Conservation (phyloP, 2,888 invertebrate genomes). For the Amitus sp. region DNA sequence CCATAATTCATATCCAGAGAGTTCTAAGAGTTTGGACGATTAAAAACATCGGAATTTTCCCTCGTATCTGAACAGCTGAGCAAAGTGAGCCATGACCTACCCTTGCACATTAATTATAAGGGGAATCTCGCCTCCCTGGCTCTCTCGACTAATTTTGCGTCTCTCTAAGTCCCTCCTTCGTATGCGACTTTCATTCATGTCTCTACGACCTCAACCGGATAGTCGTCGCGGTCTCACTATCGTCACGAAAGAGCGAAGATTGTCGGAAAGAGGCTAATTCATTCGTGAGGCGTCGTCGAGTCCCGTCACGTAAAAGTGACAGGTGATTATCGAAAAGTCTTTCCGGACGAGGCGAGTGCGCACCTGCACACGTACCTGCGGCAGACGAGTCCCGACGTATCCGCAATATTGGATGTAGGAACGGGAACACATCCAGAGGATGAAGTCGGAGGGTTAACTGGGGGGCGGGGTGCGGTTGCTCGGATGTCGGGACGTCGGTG, state of each 20-base stretch:
- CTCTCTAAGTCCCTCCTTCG: constrained; percentile 43
- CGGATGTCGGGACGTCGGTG: constrained; percentile 36
- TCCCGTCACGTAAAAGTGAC: constrained; percentile 33
- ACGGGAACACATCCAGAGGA: constrained; percentile 43
- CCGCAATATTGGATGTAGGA: constrained; percentile 62
- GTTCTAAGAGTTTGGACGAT: too few species aligned
- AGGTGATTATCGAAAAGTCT: constrained; percentile 39
- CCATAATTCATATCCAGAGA: too few species aligned
- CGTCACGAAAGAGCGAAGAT: neutral
- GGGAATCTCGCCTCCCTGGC: constrained; percentile 51
- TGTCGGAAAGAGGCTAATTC: constrained; percentile 17
- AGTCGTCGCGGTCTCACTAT: neutral
- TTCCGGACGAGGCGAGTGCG: constrained; percentile 20
- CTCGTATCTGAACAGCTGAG: constrained; percentile 62
- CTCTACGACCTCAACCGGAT: constrained; percentile 11
- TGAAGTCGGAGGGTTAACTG: constrained; percentile 24
- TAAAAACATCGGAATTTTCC: too few species aligned
- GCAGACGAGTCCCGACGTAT: constrained; percentile 52
- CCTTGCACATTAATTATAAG: constrained; percentile 65
- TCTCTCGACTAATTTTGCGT: constrained; percentile 45
- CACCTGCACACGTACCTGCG: constrained; percentile 26
- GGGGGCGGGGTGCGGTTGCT: constrained; percentile 30
- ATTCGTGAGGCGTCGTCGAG: constrained; percentile 23
- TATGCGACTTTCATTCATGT: constrained; percentile 39
- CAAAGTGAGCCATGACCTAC: constrained; percentile 62